Conservation (phyloP, 64 coral and sea anemone genomes). For the Stichodactyla mertensii region DNA sequence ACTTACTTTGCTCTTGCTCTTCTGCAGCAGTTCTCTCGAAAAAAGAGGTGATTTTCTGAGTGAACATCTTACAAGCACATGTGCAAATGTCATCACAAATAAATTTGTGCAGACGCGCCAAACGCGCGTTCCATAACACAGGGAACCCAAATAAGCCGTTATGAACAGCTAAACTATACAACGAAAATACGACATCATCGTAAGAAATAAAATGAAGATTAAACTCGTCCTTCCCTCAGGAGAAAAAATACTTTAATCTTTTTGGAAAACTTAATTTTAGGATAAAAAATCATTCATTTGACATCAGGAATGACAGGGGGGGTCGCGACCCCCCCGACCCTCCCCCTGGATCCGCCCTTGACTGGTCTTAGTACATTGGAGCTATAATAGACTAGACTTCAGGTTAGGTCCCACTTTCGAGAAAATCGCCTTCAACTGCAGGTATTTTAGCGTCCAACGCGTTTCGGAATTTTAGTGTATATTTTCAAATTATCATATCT, state of each 20-base stretch:
- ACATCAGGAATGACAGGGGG: not conserved
- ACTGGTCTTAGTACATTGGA: too few relatives aligned
- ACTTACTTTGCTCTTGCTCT: not conserved
- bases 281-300: not conserved
- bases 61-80: not conserved
- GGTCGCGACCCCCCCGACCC: not conserved
- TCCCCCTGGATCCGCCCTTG: too few relatives aligned
- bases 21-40: not conserved
- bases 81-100: not conserved
- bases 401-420: too few relatives aligned
- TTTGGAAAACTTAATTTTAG: too few relatives aligned
- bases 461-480: too few relatives aligned
- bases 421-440: too few relatives aligned
- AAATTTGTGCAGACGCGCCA: not conserved
- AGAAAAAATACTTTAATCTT: not conserved
- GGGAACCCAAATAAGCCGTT: constrained; percentile 12
- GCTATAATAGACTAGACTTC: too few relatives aligned
- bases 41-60: not conserved
- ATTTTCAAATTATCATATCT: too few relatives aligned
- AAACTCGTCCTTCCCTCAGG: not conserved
- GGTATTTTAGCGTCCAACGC: too few relatives aligned
- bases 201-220: constrained; percentile 16
- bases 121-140: not conserved
- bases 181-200: not conserved
- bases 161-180: constrained; percentile 5